These are phyloP conservation scores for Drosophila trichaetosa DNA, from an alignment of 2,888 invertebrate genomes.

Conservation along the genomic window DNA sequence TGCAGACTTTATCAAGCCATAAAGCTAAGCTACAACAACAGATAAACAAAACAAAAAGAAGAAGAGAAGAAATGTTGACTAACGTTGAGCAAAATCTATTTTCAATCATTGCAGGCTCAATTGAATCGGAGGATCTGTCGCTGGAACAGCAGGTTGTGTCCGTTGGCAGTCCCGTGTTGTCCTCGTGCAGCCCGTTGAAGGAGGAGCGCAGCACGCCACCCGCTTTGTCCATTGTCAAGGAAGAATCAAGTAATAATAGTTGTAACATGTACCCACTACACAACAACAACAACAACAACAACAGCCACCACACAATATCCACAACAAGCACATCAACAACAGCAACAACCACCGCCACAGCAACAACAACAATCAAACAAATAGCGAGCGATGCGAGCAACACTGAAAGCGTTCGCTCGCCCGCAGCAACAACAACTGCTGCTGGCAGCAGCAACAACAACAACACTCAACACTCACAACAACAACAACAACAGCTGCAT, in stretches of 20 bases:
- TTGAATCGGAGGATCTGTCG: conserved; percentile 92
- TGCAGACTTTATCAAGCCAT: conserved; percentile 22
- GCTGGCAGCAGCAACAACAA: conserved; percentile 59
- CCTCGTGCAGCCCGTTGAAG: conserved; percentile 87
- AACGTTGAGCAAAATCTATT: conserved; percentile 9
- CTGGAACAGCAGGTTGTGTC: conserved; percentile 87
- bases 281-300: conserved; percentile 79
- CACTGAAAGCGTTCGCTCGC: conserved; percentile 71
- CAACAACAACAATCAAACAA: conserved; percentile 67
- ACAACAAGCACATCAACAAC: conserved; percentile 58
- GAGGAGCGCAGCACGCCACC: conserved; percentile 89
- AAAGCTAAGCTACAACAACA: conserved; percentile 12
- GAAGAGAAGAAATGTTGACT: not conserved
- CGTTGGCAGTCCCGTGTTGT: conserved; percentile 85
- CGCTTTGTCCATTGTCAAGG: conserved; percentile 88
- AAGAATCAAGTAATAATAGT: conserved; percentile 91
- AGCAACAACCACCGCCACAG: conserved; percentile 56
- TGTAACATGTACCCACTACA: conserved; percentile 85
- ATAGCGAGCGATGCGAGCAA: conserved; percentile 64
- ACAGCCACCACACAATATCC: conserved; percentile 65
- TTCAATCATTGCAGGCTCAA: conserved; percentile 87
- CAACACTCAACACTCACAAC: conserved; percentile 67
- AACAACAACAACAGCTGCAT: conserved; percentile 78
- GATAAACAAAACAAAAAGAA: not conserved
- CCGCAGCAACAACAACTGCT: conserved; percentile 56